phyloP scores from a whole-genome alignment of 2,888 invertebrate species.

The Macrosiphum euphorbiae region DNA sequence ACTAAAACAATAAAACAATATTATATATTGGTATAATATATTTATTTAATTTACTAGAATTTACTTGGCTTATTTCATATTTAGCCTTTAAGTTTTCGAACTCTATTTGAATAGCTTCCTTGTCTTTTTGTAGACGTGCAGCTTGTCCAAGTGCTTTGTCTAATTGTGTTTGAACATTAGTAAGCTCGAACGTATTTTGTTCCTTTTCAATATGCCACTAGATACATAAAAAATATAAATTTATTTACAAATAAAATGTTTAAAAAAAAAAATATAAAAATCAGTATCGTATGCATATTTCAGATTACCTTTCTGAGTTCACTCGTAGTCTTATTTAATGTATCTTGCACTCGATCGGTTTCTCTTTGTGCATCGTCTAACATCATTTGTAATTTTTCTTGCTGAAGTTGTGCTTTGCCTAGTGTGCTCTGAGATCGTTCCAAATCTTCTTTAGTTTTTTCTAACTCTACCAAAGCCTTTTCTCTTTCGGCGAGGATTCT shows the following conservation, averaged over 20 bases:
- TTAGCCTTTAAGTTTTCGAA: constrained; percentile 89
- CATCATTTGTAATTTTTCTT: constrained; percentile 90
- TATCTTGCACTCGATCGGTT: constrained; percentile 90
- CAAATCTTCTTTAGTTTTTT: constrained; percentile 88
- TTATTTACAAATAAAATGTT: neutral
- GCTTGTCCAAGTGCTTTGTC: constrained; percentile 91
- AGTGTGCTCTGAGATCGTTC: constrained; percentile 90
- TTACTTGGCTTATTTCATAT: constrained; percentile 89
- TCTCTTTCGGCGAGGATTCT: constrained; percentile 90
- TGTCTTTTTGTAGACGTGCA: constrained; percentile 89
- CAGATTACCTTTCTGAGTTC: constrained; percentile 84
- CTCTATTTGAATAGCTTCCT: constrained; percentile 87
- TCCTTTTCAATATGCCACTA: constrained; percentile 91
- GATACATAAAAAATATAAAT: constrained; percentile 66
- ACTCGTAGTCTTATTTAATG: constrained; percentile 83
- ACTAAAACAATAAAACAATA: constrained; percentile 72
- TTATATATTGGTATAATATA: neutral
- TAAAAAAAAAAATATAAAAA: neutral
- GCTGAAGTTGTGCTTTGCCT: constrained; percentile 91
- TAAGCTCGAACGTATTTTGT: constrained; percentile 90
- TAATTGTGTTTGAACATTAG: constrained; percentile 89
- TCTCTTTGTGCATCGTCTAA: constrained; percentile 92
- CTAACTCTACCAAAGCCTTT: constrained; percentile 85
- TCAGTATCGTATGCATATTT: constrained; percentile 24
- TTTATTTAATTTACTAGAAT: constrained; percentile 58